phyloP scores from a whole-genome alignment of 1,140 invertebrate genomes.

The Diabrotica virgifera region DNA sequence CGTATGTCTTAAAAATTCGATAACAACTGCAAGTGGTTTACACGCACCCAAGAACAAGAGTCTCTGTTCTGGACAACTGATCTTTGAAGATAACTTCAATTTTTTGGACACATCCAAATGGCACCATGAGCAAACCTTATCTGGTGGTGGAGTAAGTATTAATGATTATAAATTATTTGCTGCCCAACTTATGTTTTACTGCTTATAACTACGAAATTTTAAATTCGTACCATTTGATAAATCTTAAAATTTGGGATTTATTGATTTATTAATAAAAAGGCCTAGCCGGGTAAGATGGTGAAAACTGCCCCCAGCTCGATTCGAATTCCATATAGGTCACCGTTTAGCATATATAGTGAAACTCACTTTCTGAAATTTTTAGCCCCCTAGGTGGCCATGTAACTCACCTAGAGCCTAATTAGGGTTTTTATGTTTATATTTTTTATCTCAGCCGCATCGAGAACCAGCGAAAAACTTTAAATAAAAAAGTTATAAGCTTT shows the following conservation, averaged over 20 bases:
- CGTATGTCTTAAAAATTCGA: not conserved
- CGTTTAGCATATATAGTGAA: no score
- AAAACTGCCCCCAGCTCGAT: no score
- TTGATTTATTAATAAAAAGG: no score
- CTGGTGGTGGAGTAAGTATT: constrained; percentile 61
- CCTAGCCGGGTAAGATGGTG: no score
- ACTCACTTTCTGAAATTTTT: no score
- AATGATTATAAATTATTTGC: not conserved
- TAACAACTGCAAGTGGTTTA: constrained; percentile 50
- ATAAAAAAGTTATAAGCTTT: no score
- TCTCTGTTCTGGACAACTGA: constrained; percentile 53
- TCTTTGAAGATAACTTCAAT: constrained; percentile 67
- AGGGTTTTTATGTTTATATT: no score
- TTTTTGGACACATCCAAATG: constrained; percentile 58
- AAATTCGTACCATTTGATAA: constrained; percentile 7
- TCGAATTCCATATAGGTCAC: no score
- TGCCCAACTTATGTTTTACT: not conserved
- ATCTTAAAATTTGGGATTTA: constrained; percentile 7
- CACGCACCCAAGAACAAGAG: constrained; percentile 42
- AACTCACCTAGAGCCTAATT: no score
- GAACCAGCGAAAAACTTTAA: no score
- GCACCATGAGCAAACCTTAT: constrained; percentile 67
- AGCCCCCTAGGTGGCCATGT: no score
- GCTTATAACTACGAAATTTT: not conserved
- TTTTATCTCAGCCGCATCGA: no score